These are phyloP conservation scores for Chymomyza costata DNA, from an alignment of 1,140 invertebrate species.

Conservation along the genomic window DNA sequence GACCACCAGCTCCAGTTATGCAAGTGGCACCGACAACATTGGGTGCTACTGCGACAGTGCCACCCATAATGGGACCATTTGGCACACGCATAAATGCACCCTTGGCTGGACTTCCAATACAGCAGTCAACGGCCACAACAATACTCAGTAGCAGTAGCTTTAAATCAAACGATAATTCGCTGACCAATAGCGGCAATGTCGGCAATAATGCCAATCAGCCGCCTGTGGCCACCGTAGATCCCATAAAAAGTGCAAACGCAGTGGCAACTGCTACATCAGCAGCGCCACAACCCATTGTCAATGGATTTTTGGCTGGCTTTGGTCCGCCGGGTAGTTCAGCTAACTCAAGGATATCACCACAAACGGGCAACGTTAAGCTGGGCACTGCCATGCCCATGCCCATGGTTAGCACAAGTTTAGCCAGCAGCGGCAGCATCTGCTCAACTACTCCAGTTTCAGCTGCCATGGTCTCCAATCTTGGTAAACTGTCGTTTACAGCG, in stretches of 20 bases:
- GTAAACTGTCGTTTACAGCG: constrained; percentile 29
- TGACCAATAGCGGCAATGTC: constrained; percentile 43
- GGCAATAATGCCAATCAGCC: constrained; percentile 18
- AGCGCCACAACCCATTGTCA: constrained; percentile 18
- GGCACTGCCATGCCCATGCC: constrained; percentile 34
- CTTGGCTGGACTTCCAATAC: not conserved
- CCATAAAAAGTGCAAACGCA: constrained; percentile 20
- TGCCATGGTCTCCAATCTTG: constrained; percentile 3
- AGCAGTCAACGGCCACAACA: constrained; percentile 8
- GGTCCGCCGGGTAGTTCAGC: constrained; percentile 19
- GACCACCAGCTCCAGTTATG: not conserved
- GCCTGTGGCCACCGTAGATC: constrained; percentile 11
- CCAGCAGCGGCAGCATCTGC: constrained; percentile 10
- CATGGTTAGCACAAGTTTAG: constrained; percentile 28
- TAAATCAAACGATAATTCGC: not conserved
- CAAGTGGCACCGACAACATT: constrained; percentile 11
- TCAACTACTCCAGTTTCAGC: constrained; percentile 6
- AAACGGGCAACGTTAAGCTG: constrained; percentile 13
- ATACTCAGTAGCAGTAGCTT: not conserved
- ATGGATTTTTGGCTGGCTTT: constrained; percentile 49
- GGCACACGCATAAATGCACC: too few relatives aligned
- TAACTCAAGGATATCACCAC: constrained; percentile 1
- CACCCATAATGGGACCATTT: too few relatives aligned
- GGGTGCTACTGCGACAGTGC: too few relatives aligned
- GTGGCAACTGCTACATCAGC: constrained; percentile 4